phyloP scores from a whole-genome alignment of 2,113 vertebrate species.

The Anoura caudifer region DNA sequence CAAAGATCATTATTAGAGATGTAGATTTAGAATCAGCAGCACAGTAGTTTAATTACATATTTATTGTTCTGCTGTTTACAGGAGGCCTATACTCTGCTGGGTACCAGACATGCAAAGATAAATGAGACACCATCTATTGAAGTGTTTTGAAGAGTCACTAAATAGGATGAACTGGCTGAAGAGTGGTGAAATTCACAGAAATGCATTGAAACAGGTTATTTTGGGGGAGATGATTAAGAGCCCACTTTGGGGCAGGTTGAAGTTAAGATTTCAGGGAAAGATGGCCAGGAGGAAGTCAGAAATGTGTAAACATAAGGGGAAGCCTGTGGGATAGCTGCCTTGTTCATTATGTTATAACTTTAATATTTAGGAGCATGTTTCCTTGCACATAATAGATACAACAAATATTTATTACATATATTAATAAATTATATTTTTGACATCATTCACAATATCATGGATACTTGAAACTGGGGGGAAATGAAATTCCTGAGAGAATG shows the following conservation, averaged over 20 bases:
- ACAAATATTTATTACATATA: not conserved
- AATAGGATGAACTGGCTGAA: not conserved
- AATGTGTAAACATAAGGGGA: not conserved
- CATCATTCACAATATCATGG: not conserved
- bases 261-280: not conserved
- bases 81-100: not conserved
- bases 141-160: not conserved
- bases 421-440: not conserved
- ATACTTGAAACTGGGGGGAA: not conserved
- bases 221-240: not conserved
- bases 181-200: not conserved
- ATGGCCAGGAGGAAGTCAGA: not conserved
- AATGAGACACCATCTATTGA: not conserved
- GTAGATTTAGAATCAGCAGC: not conserved
- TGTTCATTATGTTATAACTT: not conserved
- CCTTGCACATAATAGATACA: not conserved
- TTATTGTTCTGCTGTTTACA: constrained; percentile 1
- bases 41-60: not conserved
- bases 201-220: not conserved
- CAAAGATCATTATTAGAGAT: not conserved
- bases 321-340: not conserved
- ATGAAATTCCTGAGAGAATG: not conserved
- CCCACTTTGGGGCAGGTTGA: not conserved
- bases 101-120: constrained; percentile 8
- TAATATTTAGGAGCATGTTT: not conserved